These are phyloP conservation scores for Brachypalpus laphriformis DNA, from an alignment of 2,888 invertebrate genomes.

Conservation along the genomic window DNA sequence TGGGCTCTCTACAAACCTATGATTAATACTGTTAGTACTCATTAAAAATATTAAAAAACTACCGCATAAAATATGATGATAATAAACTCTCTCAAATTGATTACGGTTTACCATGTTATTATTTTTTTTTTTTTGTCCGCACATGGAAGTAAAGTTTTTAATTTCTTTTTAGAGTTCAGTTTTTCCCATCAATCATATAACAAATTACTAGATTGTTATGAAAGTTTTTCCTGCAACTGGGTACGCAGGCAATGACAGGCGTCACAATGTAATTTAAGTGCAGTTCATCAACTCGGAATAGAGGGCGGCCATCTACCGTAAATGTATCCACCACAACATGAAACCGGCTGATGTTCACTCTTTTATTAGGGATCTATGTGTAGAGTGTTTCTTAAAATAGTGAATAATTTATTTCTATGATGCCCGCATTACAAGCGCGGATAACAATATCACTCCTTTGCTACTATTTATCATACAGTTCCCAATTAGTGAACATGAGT, in stretches of 20 bases:
- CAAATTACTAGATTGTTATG: slow-evolving; percentile 59
- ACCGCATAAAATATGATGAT: not conserved
- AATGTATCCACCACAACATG: slow-evolving; percentile 41
- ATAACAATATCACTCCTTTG: slow-evolving; percentile 53
- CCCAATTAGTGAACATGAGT: slow-evolving; percentile 69
- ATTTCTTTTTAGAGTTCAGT: slow-evolving; percentile 2
- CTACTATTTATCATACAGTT: slow-evolving; percentile 40
- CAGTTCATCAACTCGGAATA: slow-evolving; percentile 45
- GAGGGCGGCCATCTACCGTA: slow-evolving; percentile 44
- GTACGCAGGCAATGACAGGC: slow-evolving; percentile 64
- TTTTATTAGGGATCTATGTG: slow-evolving; percentile 32
- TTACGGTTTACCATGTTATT: not conserved
- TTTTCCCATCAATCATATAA: slow-evolving; percentile 58
- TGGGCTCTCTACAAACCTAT: too few species aligned
- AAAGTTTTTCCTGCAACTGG: slow-evolving; percentile 35
- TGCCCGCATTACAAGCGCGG: slow-evolving; percentile 62
- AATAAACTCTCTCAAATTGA: slow-evolving; percentile 2
- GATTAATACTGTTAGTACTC: too few species aligned
- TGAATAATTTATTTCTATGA: slow-evolving; percentile 62
- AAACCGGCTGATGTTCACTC: slow-evolving; percentile 32
- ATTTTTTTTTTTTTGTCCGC: not conserved
- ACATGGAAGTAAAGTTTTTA: not conserved
- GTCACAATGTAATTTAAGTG: slow-evolving; percentile 71
- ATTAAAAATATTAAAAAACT: too few species aligned
- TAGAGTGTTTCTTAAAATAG: slow-evolving; percentile 63